A percentile compares a stretch with the other conserved stretches of the same genome.
Evolutionary conservation across 1,140 invertebrate genomes (phyloP).

Genomic region (Oscheius sp.): DNA sequence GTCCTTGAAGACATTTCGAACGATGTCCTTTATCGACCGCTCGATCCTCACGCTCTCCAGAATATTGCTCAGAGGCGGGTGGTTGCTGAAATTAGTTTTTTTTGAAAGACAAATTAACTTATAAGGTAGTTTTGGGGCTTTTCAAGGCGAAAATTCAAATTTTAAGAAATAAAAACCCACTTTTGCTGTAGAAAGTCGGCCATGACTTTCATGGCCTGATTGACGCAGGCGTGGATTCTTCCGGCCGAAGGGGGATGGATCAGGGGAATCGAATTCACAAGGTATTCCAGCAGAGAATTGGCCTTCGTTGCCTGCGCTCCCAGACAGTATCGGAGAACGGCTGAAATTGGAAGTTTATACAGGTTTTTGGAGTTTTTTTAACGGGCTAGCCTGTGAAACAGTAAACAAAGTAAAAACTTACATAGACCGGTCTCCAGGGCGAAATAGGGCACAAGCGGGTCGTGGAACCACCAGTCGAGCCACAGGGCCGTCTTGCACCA

Average conservation of each 20-base stretch:
- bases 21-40: background rate
- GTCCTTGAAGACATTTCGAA: slow-evolving; percentile 1
- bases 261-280: background rate
- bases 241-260: background rate
- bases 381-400: too few relatives aligned
- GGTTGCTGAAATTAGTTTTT: background rate
- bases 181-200: background rate
- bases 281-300: background rate
- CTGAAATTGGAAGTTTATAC: background rate
- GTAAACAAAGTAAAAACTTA: background rate
- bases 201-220: background rate
- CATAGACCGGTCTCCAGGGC: background rate
- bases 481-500: slow-evolving; percentile 18
- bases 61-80: background rate
- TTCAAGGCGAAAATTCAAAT: too few relatives aligned
- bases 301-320: background rate
- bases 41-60: background rate
- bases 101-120: too few relatives aligned
- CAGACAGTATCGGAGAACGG: background rate
- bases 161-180: background rate
- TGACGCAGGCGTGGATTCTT: background rate
- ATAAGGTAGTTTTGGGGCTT: too few relatives aligned
- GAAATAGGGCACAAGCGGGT: background rate
- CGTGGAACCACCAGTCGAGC: slow-evolving; percentile 13
- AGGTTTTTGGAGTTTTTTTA: too few relatives aligned